phyloP scores from a whole-genome alignment of 2,113 vertebrate genomes.

The Pseudois nayaur region DNA sequence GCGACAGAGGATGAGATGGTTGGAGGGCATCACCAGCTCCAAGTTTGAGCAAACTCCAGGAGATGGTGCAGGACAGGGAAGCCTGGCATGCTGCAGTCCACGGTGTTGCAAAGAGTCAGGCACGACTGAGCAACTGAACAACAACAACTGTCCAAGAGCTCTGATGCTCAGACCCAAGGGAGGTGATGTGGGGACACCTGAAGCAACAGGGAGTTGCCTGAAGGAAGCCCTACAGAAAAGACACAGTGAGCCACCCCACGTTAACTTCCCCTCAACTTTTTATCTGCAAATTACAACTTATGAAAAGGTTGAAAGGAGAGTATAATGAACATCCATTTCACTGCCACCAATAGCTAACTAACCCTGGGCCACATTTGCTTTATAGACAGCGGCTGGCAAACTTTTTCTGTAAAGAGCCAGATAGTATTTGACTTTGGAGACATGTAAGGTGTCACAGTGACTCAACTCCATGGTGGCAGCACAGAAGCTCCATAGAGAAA shows the following conservation, averaged over 20 bases:
- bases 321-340: neutral
- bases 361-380: neutral
- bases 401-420: neutral
- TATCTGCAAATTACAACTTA: neutral
- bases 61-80: neutral
- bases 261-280: neutral
- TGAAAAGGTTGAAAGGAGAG: neutral
- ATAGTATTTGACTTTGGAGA: neutral
- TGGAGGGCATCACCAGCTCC: neutral
- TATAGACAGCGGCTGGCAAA: neutral
- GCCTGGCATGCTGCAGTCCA: neutral
- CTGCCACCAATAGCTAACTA: neutral
- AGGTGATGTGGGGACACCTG: neutral
- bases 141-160: neutral
- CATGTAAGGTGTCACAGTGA: neutral
- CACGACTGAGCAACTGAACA: neutral
- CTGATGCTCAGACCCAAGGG: neutral
- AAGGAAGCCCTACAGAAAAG: neutral
- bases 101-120: neutral
- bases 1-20: neutral
- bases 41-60: neutral
- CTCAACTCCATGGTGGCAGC: neutral
- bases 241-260: neutral
- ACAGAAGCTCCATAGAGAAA: neutral
- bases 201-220: neutral